Conservation (phyloP, 2,888 invertebrate species). For the Apamea sordens region DNA sequence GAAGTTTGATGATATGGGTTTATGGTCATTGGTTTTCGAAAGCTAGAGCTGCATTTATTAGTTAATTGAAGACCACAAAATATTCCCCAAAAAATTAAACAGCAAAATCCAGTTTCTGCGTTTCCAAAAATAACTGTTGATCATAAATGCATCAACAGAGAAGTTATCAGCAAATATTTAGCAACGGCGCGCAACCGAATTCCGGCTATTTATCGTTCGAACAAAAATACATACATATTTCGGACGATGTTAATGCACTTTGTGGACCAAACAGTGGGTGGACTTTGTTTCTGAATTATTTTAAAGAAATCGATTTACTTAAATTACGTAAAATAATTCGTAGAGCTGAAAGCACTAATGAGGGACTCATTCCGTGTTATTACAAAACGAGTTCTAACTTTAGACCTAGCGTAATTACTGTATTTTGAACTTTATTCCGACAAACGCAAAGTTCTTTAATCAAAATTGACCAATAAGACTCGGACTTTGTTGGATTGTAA, state of each 20-base stretch:
- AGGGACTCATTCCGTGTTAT: too few species aligned
- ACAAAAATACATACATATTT: constrained; percentile 83
- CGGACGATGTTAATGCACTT: constrained; percentile 84
- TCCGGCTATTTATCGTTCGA: constrained; percentile 80
- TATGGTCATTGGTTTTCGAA: not conserved
- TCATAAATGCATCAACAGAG: constrained; percentile 72
- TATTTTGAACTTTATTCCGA: too few species aligned
- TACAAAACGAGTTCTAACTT: too few species aligned
- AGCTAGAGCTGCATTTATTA: not conserved
- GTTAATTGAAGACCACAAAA: not conserved
- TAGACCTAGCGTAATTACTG: too few species aligned
- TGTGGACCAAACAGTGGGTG: constrained; percentile 62
- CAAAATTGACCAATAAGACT: too few species aligned
- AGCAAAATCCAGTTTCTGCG: constrained; percentile 22
- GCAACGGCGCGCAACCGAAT: constrained; percentile 75
- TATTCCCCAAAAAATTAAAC: not conserved
- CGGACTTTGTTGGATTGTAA: too few species aligned
- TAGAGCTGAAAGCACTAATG: too few species aligned
- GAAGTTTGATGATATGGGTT: not conserved
- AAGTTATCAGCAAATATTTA: constrained; percentile 75
- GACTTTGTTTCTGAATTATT: constrained; percentile 15
- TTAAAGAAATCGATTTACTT: not conserved
- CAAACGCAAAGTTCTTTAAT: too few species aligned
- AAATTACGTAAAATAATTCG: not conserved
- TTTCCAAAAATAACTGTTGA: constrained; percentile 61